Evolutionary conservation across 2,113 vertebrate genomes (phyloP).

Genomic region (Recurvirostra avosetta): DNA sequence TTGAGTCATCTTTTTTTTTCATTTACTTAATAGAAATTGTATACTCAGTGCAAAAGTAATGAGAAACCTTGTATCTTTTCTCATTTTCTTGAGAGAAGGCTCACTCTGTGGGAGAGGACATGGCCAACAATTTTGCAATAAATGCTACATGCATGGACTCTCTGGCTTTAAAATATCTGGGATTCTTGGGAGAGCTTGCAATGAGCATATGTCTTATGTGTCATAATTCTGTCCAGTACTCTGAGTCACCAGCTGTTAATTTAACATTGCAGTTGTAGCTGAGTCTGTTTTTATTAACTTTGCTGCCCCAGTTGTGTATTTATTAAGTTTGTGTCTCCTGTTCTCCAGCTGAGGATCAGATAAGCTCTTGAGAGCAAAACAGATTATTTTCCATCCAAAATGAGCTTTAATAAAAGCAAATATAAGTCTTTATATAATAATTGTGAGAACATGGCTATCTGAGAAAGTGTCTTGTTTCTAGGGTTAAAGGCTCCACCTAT

Average conservation of each 20-base stretch:
- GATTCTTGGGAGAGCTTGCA: conserved; percentile 37
- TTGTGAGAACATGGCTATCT: not conserved
- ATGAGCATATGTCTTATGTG: conserved; percentile 7
- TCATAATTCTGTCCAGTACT: conserved; percentile 22
- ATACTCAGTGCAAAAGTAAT: not conserved
- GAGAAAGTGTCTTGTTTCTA: conserved; percentile 16
- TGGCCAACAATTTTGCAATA: not conserved
- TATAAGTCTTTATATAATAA: not conserved
- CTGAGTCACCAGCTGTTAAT: conserved; percentile 49
- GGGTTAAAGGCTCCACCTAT: conserved; percentile 67
- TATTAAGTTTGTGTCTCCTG: not conserved
- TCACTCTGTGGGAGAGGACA: not conserved
- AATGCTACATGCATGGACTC: not conserved
- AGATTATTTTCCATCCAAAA: conserved; percentile 3
- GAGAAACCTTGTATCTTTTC: not conserved
- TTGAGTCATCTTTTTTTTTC: not conserved
- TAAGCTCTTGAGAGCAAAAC: not conserved
- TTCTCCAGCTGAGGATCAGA: conserved; percentile 9
- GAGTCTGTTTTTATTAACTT: conserved; percentile 31
- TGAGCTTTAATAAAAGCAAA: conserved; percentile 40
- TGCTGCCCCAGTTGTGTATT: not conserved
- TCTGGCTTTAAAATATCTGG: conserved; percentile 27
- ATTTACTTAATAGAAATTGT: not conserved
- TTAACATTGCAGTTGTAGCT: not conserved
- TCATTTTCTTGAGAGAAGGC: not conserved